phyloP scores from a whole-genome alignment of 1,140 invertebrate genomes.

The Bombyx mandarina region DNA sequence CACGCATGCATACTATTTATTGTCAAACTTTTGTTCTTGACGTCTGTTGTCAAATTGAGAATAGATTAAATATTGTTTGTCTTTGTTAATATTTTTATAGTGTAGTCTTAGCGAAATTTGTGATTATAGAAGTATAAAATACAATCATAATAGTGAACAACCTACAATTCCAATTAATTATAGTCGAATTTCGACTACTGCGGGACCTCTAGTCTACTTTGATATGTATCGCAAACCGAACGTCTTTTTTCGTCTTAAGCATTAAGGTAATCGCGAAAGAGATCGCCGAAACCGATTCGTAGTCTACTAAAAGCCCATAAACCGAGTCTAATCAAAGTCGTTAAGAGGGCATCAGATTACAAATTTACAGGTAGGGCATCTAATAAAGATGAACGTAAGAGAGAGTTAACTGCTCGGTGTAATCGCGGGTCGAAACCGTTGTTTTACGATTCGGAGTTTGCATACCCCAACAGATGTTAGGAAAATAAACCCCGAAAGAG shows the following conservation, averaged over 20 bases:
- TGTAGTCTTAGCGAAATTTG: too few species aligned
- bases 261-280: slow-evolving; percentile 15
- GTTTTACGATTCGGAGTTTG: slow-evolving; percentile 52
- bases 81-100: too few species aligned
- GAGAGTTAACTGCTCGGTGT: slow-evolving; percentile 47
- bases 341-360: slow-evolving; percentile 36
- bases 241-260: slow-evolving; percentile 2
- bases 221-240: too few species aligned
- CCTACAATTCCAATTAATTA: too few species aligned
- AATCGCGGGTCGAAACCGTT: slow-evolving; percentile 39
- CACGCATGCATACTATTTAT: too few species aligned
- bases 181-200: too few species aligned
- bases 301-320: slow-evolving; percentile 22
- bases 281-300: slow-evolving; percentile 12
- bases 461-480: slow-evolving; percentile 53
- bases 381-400: slow-evolving; percentile 51
- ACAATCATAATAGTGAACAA: too few species aligned
- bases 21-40: too few species aligned
- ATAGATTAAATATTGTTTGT: too few species aligned
- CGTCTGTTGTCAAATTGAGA: too few species aligned
- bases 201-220: too few species aligned
- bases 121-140: too few species aligned
- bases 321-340: slow-evolving; percentile 30
- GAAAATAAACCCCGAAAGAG: slow-evolving; percentile 47
- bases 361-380: slow-evolving; percentile 48